Base-by-base conservation (phyloP, 2,888 invertebrate genomes). In the Phymatocera aterrima region DNA sequence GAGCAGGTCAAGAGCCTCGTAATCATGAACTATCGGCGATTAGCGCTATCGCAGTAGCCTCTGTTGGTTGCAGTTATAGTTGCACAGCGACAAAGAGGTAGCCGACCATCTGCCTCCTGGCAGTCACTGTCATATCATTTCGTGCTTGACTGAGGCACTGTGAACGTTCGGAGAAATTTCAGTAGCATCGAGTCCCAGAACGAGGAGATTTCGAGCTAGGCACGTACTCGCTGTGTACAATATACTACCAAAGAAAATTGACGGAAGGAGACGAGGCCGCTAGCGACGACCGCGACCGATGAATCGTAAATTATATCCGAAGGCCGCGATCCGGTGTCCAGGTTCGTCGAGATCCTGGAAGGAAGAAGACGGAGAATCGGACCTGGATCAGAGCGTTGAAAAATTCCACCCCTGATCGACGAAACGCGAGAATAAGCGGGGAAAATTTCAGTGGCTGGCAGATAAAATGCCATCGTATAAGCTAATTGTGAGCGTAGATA, bases 391-490 rank as follows among this genome's bases (percentile, higher is more conserved):
- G n/a, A 15, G 68, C 15, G 15, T 18, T 28, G 18, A 8, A 15
- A 64, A 10, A 28, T 28, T 37, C 37, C 64, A 18, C 24, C 34
- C 21, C n/a, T 37, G 37, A 64, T 64, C 61, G 18, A 37, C 37
- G 15, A n/a, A 64, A 43, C 15, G 40, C 21, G 34, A 31, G 40
- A 48, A 51, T n/a, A 34, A 18, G 4, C 40, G 40, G 4, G 40
- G 37, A 18, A 40, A 4, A 57, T 75, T 57, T n/a, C n/a, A n/a
- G n/a, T 75, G 57, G 60, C 57, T 75, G 5, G 34, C 57, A 60
- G 40, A 75, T 75, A 75, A 75, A 75, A 75, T 75, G 57, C 40
- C 57, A 75, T 75, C 75, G 75, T 24, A 61, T 28, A 40, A 24
- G 28, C 37, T 75, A 75, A 75, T n/a, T n/a, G 57, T 75, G 60